These are phyloP conservation scores for Bradypodion ventrale DNA, from an alignment of 2,797 vertebrate genomes.

Conservation along the genomic window DNA sequence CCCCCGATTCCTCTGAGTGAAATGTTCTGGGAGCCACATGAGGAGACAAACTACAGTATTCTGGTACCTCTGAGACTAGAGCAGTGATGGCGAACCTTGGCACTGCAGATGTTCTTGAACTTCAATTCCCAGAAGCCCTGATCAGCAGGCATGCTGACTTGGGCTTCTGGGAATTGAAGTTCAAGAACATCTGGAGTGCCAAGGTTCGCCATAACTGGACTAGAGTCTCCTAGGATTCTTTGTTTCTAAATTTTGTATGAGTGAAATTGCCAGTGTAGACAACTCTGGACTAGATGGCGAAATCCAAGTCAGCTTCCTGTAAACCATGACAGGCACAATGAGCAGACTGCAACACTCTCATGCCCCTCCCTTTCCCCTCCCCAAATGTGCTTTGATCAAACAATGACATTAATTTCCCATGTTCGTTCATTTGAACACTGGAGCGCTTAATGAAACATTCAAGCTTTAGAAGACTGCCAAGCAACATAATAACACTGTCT, in stretches of 20 bases:
- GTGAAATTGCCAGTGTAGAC: not conserved
- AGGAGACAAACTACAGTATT: too few relatives aligned
- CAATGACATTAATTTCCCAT: slow-evolving; percentile 12
- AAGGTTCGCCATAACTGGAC: too few relatives aligned
- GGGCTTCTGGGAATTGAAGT: too few relatives aligned
- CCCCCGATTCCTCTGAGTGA: not conserved
- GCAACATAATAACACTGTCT: slow-evolving; percentile 24
- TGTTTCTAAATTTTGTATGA: not conserved
- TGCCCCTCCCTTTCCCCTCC: not conserved
- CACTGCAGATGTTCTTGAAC: too few relatives aligned
- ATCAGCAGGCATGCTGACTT: too few relatives aligned
- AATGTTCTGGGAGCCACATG: not conserved
- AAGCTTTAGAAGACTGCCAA: slow-evolving; percentile 4
- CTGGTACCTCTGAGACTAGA: not conserved
- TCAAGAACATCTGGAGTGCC: too few relatives aligned
- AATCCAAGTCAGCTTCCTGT: not conserved
- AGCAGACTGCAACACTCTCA: not conserved
- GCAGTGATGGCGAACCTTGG: too few relatives aligned
- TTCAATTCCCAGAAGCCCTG: too few relatives aligned
- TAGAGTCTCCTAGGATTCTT: not conserved
- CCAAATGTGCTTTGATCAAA: not conserved
- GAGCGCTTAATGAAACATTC: not conserved
- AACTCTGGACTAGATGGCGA: not conserved
- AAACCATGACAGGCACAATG: not conserved
- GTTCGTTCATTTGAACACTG: slow-evolving; percentile 1